Conservation (phyloP, 2,797 vertebrate genomes). For the Heteromormyrus szaboi region DNA sequence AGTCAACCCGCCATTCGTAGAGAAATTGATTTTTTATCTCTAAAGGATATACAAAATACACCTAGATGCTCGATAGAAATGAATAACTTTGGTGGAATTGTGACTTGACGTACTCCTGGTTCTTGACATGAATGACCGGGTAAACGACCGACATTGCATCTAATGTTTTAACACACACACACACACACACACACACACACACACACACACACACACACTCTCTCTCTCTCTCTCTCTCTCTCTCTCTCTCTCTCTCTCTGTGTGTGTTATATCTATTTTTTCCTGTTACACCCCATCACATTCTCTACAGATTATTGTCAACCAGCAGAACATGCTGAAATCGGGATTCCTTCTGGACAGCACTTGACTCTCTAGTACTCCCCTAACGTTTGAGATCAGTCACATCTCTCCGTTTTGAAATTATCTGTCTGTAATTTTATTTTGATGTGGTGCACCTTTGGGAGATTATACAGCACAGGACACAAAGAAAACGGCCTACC, state of each 20-base stretch:
- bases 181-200: not conserved
- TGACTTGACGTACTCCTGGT: not conserved
- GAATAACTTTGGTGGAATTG: constrained; percentile 19
- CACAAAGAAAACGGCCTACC: not conserved
- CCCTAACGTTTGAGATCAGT: not conserved
- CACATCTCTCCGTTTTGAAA: not conserved
- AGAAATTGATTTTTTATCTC: constrained; percentile 33
- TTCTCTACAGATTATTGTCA: not conserved
- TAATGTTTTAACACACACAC: not conserved
- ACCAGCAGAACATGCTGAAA: not conserved
- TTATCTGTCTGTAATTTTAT: not conserved
- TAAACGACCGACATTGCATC: not conserved
- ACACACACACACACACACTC: no score
- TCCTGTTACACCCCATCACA: not conserved
- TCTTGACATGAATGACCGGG: not conserved
- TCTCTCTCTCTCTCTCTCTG: no score
- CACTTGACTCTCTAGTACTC: not conserved
- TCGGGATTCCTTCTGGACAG: not conserved
- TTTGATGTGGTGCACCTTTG: not conserved
- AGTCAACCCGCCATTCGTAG: constrained; percentile 37
- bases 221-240: no score
- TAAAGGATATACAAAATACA: not conserved
- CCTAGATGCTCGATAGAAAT: not conserved
- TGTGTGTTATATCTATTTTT: not conserved
- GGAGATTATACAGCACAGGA: not conserved